Base-by-base conservation (phyloP, 2,113 vertebrate species). In the Nycticryphes semicollaris region DNA sequence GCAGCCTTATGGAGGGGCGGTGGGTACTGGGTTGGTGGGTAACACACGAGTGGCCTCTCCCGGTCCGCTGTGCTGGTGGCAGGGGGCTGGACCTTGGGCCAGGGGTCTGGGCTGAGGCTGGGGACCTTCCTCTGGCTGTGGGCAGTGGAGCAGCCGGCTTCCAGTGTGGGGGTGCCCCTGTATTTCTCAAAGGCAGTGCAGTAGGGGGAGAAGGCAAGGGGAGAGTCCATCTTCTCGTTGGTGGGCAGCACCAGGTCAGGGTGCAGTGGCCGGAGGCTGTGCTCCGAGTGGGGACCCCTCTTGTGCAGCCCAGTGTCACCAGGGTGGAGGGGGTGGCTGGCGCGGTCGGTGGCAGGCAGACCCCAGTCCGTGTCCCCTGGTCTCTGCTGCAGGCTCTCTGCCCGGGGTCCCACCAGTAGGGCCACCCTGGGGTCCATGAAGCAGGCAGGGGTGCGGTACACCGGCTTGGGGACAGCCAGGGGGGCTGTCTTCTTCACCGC, bases 381-480 rank as follows among this genome's bases (percentile, higher is more conserved):
- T 37, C 82, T 78, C 90, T 96, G 98, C 3, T 95, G 96, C 64
- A 97, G 69, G 76, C 96, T 97, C 4, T 97, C 98, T 2, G 74
- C 82, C 31, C 70, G 96, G 4, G 94, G 63, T 3, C 98, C 98
- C 83, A 98, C 72, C 0, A 94, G 83, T 14, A 98, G 98, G 31
- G 97, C 87, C 22, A 94, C 87, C 47, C 97, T 95, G 45, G 98
- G 91, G 47, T 98, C 97, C 54, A 96, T 14, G 33, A 98, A 99
- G 93, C 98, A 98, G 15, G 97, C 80, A 0, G 97, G 98, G 45
- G 96, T 98, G 79, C 98, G 95, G 12, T 99, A 99, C 68, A 99
- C 74, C 0, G 99, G 99, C 72, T 97, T 99, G 69, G 99, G 99
- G 20, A 98, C 94, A 0, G 98, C 98, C 73, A 99, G 64, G 14